Evolutionary conservation across 2,113 vertebrate genomes (phyloP), one percentile per base, ranked within the genome.

Genomic region (Mionectes macconnelli): DNA sequence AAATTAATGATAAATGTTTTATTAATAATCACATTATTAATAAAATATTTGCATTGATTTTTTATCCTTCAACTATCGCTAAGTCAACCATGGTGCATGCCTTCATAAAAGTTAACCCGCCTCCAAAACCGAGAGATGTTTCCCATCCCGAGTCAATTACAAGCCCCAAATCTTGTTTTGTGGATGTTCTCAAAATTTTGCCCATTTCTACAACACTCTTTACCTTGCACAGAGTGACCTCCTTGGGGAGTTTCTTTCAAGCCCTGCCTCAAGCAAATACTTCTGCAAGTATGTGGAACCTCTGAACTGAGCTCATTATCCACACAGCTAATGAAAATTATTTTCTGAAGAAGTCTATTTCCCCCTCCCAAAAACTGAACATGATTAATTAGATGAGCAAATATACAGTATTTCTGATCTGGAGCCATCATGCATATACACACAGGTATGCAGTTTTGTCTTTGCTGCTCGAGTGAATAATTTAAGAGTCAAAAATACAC

Each of bases 331-430:
- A 84, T 82, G 64, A 74, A 87, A 87, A 66, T 64, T 40, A 66
- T 68, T 77, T 84, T 74, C n/a, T 81, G 35, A 73, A 56, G 37
- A 60, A 79, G 67, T 42, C 55, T 45, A 9, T 40, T 77, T 37
- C 25, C 4, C 24, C 6, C 25, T 68, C 30, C 52, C 57, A 28
- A 74, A 89, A 83, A 39, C 40, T 70, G 37, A 66, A 40, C 25
- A 14, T 78, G 77, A 84, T 74, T 62, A 81, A 91, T 87, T 75
- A 67, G 42, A 77, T 62, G 33, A 93, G 24, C 15, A 91, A 91
- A 87, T 23, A 84, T 1, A 37, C 1, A 28, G 17, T 20, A 70
- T 37, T 89, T 89, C 60, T 84, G 77, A 84, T 28, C 67, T 9
- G 25, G 78, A 94, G 55, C 24, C 31, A 91, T 21, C n/a, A 31